Evolutionary conservation across 2,113 vertebrate genomes (phyloP), one percentile per base, ranked within the genome.

Genomic region (Tonatia bakeri): DNA sequence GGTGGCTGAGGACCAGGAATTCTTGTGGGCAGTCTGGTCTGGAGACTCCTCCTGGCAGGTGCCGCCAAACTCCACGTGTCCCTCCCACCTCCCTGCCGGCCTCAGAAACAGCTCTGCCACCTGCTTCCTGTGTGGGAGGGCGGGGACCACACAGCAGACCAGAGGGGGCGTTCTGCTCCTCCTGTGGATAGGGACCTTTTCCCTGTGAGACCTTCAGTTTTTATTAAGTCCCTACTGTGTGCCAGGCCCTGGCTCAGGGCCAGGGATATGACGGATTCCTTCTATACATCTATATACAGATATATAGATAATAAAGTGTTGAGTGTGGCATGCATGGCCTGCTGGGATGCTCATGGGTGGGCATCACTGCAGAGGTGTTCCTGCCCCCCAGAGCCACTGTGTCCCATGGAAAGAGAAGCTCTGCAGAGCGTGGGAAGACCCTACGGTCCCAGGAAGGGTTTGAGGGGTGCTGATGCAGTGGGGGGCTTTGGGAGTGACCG

Each of bases 1-100:
- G 96, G 89, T 95, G 97, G 87, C 94, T 31, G 86, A 98, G 98
- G 94, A 96, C 96, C 69, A 92, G 81, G 73, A 93, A 97, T 98
- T 97, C 97, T 97, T 72, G 97, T 76, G 94, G 69, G 36, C 4
- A 5, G 36, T 75, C 36, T 95, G 50, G 77, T 91, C 95, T 94
- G 97, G 96, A 95, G 22, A 87, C 84, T 73, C 75, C 77, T 94
- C 50, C 77, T 45, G 47, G 36, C 67, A 59, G 16, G 19, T 5
- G 10, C 77, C 17, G 26, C 31, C 52, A 11, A 24, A 2, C 13
- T 40, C 31, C 24, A 38, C 67, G 8, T 1, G 1, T 11, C 86
- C n/a, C 14, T 40, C 1, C 6, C 14, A 14, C 8, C 31, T 12
- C 59, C 43, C 47, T 88, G 50, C 5, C n/a, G 52, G 54, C 36